Evolutionary conservation across 2,797 vertebrate species (phyloP), one percentile per base, ranked within the genome.

Genomic region (Lithobates sylvaticus): DNA sequence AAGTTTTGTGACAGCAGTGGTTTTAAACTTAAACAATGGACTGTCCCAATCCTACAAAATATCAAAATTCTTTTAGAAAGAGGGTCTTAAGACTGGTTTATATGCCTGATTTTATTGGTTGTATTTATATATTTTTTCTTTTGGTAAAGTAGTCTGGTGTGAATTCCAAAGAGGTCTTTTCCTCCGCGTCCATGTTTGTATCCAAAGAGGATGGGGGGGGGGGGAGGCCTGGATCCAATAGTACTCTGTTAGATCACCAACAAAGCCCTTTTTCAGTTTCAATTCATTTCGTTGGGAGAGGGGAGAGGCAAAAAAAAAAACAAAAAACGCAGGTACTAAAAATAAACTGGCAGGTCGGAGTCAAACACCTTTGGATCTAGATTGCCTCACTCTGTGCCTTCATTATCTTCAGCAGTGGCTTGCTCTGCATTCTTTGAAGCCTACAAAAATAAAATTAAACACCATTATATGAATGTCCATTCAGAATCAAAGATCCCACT

Each of bases 401-500:
- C 94, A 0, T 96, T 94, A 88, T 98, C 97, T 88, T 96, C 97
- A 15, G 97, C 97, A 90, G 95, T 94, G 87, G 97, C 97, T 0
- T 92, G 97, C 92, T 98, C 97, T 1, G 96, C 97, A 3, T 96
- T 97, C 94, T 98, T 98, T 87, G 97, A 97, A 84, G 97, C 98
- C 98, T 99, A 88, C 0, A 83, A 81, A 13, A n/a, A 26, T 6
- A 68, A 10, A 75, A 79, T 70, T 54, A 13, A 61, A 61, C 21
- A 61, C 5, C 0, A 23, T 8, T 2, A 61, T n/a, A 61, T 12
- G 21, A 21, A 21, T 58, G 21, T 5, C 54, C 18, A 54, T 12
- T 21, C 16, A 21, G 54, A 58, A 23, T 18, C 50, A 54, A 12
- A 18, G 50, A 54, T 18, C 15, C 21, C 8, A 16, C 18, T 5